Evolutionary conservation across 1,140 invertebrate species (phyloP), one percentile per base, ranked within the genome.

Genomic region (Heterodera schachtii): DNA sequence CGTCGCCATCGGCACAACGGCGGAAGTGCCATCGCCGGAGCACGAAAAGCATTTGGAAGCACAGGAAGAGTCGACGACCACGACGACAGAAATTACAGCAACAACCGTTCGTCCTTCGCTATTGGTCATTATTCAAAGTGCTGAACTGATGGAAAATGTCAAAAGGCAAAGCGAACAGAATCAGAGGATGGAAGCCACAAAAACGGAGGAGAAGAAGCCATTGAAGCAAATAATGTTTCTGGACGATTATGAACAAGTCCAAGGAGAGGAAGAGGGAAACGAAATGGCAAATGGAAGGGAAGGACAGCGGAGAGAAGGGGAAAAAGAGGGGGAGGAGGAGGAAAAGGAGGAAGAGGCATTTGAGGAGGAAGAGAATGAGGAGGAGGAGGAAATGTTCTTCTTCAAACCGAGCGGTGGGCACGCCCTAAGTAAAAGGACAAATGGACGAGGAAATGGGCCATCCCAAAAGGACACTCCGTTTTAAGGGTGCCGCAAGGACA

Each of bases 231-330:
- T 82, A 64, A 31, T 82, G 43, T 74, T 71, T 60, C 83, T 82
- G 71, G 81, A 82, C 31, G 77, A 82, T 49, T 82, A 82, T 21
- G 81, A 82, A 49, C 79, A 82, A 67, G 81, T 81, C 5, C 41
- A 71, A 3, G 81, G 79, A 3, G 81, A 83, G 7, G 76, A 81
- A 47, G 79, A 82, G 31, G 74, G 71, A 67, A 73, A 44, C 66
- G 19, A 21, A 49, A 64, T 52, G 41, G 43, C 52, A 43, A 64
- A 21, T 7, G 19, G 7, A 41, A 69, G 7, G n/a, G 41, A 43
- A 69, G 8, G 6, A 3, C n/a, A 8, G 21, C 4, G 13, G 13
- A 16, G 21, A 41, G 69, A 71, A 11, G 43, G 69, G 41, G 8
- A 2, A 43, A 43, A 8, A 9, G 67, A 69, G 16, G n/a, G 8